Conservation (phyloP, 2,113 vertebrate genomes). For the Petaurus breviceps region DNA sequence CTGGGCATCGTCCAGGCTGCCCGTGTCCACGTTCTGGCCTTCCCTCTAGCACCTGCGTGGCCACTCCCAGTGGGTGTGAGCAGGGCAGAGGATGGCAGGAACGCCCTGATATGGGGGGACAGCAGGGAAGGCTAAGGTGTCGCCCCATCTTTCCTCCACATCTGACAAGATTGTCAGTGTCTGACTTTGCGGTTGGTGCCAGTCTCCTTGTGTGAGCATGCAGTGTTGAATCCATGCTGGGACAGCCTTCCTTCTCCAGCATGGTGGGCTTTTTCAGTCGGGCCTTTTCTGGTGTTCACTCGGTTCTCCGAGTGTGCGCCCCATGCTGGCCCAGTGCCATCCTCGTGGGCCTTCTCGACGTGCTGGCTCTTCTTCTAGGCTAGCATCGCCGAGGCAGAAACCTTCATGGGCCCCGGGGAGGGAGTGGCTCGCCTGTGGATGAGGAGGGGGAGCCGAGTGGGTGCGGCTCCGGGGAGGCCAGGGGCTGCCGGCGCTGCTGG, state of each 20-base stretch:
- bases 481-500: neutral
- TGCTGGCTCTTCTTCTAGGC: rapidly evolving
- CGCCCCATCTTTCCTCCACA: no score
- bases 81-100: no score
- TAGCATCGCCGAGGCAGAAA: neutral
- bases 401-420: neutral
- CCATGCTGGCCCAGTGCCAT: rapidly evolving
- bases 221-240: neutral
- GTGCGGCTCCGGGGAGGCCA: neutral
- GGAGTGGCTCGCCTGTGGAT: no score
- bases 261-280: neutral
- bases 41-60: neutral
- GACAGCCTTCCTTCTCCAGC: neutral
- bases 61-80: neutral
- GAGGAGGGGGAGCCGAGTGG: neutral
- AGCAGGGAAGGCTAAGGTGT: no score
- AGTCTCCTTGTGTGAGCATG: neutral
- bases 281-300: neutral
- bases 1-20: no score
- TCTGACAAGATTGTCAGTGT: neutral
- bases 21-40: no score
- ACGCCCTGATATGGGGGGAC: neutral
- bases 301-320: rapidly evolving
- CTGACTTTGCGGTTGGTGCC: neutral
- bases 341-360: neutral